phyloP scores from a whole-genome alignment of 2,797 vertebrate genomes.

The Epinephelus coioides region DNA sequence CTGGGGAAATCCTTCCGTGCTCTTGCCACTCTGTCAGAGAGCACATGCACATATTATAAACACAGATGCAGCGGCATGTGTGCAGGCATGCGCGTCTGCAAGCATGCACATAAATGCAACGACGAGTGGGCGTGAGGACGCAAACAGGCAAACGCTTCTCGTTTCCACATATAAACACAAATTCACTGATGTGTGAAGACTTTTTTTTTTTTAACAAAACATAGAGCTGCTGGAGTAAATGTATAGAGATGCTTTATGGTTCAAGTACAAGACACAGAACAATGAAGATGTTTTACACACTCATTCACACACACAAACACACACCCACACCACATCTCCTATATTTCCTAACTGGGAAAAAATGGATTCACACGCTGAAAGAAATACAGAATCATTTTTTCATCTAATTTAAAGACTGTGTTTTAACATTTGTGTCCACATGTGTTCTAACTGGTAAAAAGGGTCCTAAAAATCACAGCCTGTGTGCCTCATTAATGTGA shows the following conservation, averaged over 20 bases:
- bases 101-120: conserved; percentile 23
- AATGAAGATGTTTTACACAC: too few relatives aligned
- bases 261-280: not conserved
- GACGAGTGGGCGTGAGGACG: conserved; percentile 1
- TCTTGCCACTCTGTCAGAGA: conserved; percentile 49
- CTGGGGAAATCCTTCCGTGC: conserved; percentile 65
- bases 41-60: conserved; percentile 53
- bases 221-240: not conserved
- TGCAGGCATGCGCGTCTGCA: conserved; percentile 33
- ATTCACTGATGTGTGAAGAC: not conserved
- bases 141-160: conserved; percentile 9
- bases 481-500: not conserved
- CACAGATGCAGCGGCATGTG: conserved; percentile 59
- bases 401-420: not conserved
- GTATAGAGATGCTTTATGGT: not conserved
- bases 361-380: too few relatives aligned
- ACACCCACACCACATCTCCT: too few relatives aligned
- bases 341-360: too few relatives aligned
- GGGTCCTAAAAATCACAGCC: not conserved
- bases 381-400: too few relatives aligned
- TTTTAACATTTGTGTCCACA: too few relatives aligned
- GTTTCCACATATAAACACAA: conserved; percentile 20
- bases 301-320: too few relatives aligned
- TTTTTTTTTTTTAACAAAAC: not conserved
- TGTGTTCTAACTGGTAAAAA: not conserved